These are phyloP conservation scores for Heliconius hewitsoni DNA, from an alignment of 1,140 invertebrate species.

Conservation along the genomic window DNA sequence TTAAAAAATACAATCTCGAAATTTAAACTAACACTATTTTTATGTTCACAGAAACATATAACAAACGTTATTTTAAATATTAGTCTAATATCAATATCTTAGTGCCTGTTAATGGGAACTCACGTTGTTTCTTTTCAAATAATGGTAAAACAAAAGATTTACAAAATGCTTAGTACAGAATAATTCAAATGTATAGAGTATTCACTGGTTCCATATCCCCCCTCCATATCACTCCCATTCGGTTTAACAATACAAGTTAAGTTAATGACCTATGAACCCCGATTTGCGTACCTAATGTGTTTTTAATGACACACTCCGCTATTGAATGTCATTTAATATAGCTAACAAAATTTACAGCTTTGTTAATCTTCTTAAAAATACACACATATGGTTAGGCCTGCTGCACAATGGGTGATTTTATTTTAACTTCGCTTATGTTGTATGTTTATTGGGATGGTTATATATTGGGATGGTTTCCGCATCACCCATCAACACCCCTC, in stretches of 20 bases:
- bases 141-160: background rate
- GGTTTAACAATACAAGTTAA: conserved; percentile 47
- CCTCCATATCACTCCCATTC: conserved; percentile 4
- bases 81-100: no score
- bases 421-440: background rate
- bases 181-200: background rate
- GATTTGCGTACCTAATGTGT: conserved; percentile 61
- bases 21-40: no score
- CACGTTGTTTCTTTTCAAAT: background rate
- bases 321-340: conserved; percentile 57
- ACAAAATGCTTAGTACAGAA: background rate
- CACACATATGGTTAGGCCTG: conserved; percentile 5
- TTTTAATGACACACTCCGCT: conserved; percentile 64
- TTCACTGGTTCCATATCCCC: background rate
- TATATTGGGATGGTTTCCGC: no score
- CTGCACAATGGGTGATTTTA: background rate
- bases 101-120: no score
- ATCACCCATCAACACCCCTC: no score
- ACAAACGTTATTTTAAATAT: no score
- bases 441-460: no score
- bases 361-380: conserved; percentile 26
- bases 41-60: no score
- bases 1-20: no score
- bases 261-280: conserved; percentile 64
- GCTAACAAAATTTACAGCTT: conserved; percentile 47